Evolutionary conservation across 1,140 invertebrate species (phyloP), one percentile per base, ranked within the genome.

Genomic region (Heliconius eleuchia): DNA sequence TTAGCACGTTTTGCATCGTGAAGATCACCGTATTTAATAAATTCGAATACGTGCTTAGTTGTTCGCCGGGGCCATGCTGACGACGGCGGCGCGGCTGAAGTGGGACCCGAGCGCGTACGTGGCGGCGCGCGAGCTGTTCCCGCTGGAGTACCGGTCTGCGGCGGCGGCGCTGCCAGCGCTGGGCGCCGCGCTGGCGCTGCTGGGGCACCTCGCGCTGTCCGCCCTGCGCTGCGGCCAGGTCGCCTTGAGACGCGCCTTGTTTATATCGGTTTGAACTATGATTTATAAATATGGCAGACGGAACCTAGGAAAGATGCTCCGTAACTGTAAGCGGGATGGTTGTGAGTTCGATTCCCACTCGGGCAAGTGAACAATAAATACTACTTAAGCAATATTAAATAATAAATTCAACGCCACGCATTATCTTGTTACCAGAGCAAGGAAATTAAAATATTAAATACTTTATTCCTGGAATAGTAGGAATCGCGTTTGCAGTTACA

Each of bases 51-150:
- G 60, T 27, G 13, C 27, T 3, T 13, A 93, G 91, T 2, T 91
- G 80, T 88, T 83, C 83, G 87, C 86, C 71, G 92, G 92, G 50
- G 90, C 86, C 18, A 82, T 79, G 57, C 81, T 92, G 74, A 82
- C 84, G 78, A 86, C 85, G 75, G 85, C 87, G 74, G 91, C 91
- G 85, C 91, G 91, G 5, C 85, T 93, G 27, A 87, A 88, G 83
- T 93, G 91, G 91, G 91, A 94, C 83, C 91, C 92, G 37, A 87
- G 80, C 75, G 83, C 86, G 83, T 93, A 93, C 84, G 73, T 92
- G 76, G 80, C 84, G 71, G 37, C 89, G 77, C 92, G 92, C 55
- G 89, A 88, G 83, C 77, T 89, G 82, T 81, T 89, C 82, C 90
- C 91, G 76, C 46, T 52, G 39, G 91, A 92, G 85, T 90, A 88